Percentiles rank a stretch among this genome's conserved stretches.
phyloP scores from a whole-genome alignment of 2,113 vertebrate genomes.

The Prunella himalayana region DNA sequence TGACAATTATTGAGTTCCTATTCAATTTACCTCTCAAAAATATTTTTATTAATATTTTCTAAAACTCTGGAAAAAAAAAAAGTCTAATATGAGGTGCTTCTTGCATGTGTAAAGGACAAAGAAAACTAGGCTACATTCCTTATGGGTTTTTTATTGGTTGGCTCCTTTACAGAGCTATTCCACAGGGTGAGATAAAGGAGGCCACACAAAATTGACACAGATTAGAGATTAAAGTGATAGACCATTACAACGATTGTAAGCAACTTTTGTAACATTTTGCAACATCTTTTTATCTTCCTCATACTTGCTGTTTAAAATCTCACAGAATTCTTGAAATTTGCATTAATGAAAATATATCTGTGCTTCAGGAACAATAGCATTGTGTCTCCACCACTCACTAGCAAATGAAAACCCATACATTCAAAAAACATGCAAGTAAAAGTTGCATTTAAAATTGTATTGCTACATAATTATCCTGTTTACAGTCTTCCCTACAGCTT shows the following conservation, averaged over 20 bases:
- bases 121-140: background rate
- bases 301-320: background rate
- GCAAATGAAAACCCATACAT: conserved; percentile 24
- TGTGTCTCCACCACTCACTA: conserved; percentile 30
- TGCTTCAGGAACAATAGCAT: conserved; percentile 36
- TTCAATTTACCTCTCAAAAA: background rate
- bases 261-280: background rate
- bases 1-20: background rate
- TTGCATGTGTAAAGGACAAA: background rate
- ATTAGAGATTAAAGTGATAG: background rate
- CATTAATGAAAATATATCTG: background rate
- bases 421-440: conserved; percentile 49
- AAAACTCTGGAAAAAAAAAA: background rate
- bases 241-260: background rate
- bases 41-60: background rate
- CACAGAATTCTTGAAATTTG: background rate
- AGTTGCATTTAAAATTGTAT: conserved; percentile 42
- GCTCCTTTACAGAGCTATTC: conserved; percentile 1
- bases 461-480: conserved; percentile 70
- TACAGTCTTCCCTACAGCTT: conserved; percentile 66
- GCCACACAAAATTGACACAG: background rate
- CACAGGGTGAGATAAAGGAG: background rate
- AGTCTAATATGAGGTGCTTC: background rate
- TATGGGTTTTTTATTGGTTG: background rate
- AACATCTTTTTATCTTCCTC: background rate